phyloP scores from a whole-genome alignment of 53 echinoderm and acorn worm genomes.

The Astropecten irregularis region DNA sequence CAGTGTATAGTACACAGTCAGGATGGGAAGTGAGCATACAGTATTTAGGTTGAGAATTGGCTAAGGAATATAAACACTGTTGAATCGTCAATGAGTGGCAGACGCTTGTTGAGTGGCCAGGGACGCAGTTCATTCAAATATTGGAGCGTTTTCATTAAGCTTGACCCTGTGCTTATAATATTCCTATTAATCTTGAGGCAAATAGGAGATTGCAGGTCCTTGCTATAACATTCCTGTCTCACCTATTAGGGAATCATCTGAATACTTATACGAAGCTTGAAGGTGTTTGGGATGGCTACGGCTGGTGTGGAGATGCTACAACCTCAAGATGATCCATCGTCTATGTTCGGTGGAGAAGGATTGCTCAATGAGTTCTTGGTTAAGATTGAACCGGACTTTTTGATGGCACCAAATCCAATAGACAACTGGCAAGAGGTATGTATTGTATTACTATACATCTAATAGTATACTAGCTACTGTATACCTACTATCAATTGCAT shows the following conservation, averaged over 20 bases:
- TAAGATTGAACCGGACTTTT: conserved; percentile 17
- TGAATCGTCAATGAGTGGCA: background rate
- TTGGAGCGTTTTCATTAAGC: background rate
- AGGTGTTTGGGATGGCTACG: background rate
- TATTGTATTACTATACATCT: too few relatives aligned
- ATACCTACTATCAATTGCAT: background rate
- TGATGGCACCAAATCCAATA: conserved; percentile 14
- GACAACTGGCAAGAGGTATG: conserved; percentile 40
- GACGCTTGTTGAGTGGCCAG: background rate
- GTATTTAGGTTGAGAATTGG: background rate
- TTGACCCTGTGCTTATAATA: background rate
- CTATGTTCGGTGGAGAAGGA: conserved; percentile 17
- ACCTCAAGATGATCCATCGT: conserved; percentile 11
- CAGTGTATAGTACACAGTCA: background rate
- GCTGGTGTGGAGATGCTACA: conserved; percentile 26
- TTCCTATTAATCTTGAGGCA: background rate
- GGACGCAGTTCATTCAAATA: background rate
- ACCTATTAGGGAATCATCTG: background rate
- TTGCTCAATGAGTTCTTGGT: conserved; percentile 40
- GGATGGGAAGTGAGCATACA: background rate
- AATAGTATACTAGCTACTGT: too few relatives aligned
- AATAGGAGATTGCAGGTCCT: too few relatives aligned
- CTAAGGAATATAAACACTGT: conserved; percentile 35
- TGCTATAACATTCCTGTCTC: background rate
- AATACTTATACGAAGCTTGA: background rate